phyloP scores from a whole-genome alignment of 1,140 invertebrate genomes.

The Andrena cerasifolii region DNA sequence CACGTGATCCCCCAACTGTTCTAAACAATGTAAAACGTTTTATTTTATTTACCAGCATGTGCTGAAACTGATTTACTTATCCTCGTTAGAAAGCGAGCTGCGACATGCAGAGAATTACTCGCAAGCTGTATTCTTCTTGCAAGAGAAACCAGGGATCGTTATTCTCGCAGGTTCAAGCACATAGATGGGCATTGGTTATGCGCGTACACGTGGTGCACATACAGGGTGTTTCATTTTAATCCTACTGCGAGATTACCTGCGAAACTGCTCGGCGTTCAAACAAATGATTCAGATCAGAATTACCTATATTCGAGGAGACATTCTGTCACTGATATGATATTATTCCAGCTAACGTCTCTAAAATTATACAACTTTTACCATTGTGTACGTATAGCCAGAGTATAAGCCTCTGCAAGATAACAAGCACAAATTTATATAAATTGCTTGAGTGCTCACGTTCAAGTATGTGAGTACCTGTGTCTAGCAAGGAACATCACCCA shows the following conservation, averaged over 20 bases:
- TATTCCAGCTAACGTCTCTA: neutral
- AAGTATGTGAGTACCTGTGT: no score
- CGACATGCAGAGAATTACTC: constrained; percentile 20
- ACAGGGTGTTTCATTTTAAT: constrained; percentile 8
- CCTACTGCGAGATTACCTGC: neutral
- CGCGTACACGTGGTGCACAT: constrained; percentile 4
- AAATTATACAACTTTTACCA: neutral
- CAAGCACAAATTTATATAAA: no score
- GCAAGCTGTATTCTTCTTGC: constrained; percentile 12
- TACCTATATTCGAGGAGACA: neutral
- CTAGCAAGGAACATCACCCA: no score
- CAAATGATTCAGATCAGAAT: neutral
- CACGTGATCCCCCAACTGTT: neutral
- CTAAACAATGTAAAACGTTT: neutral
- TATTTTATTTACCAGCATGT: neutral
- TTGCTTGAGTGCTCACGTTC: no score
- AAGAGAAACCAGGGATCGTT: constrained; percentile 19
- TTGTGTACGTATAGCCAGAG: no score
- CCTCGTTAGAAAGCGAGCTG: neutral
- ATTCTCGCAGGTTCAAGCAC: constrained; percentile 9
- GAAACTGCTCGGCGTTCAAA: neutral
- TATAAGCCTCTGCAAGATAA: no score
- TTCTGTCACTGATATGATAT: neutral
- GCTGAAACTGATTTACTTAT: no score
- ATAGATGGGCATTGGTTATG: constrained; percentile 27